Percentiles rank a stretch among this genome's conserved stretches.
These are phyloP conservation scores for Anas flavirostris DNA, from an alignment of 2,797 vertebrate genomes.

Conservation along the genomic window DNA sequence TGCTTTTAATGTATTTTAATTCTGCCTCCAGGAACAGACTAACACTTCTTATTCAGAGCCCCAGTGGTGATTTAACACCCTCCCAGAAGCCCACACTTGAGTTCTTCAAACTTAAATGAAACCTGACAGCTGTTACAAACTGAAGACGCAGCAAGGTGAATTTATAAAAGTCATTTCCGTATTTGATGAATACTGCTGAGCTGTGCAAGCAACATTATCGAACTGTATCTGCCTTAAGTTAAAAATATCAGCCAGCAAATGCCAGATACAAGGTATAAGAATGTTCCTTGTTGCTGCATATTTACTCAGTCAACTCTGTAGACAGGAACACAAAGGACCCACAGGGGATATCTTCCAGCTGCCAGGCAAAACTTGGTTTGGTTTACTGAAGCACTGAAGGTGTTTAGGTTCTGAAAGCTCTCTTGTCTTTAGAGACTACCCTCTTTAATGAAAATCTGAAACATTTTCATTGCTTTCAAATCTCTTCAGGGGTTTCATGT, in stretches of 20 bases:
- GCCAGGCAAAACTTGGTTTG: neutral
- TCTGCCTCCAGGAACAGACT: neutral
- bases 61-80: neutral
- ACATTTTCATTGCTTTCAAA: neutral
- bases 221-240: slow-evolving; percentile 12
- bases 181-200: slow-evolving; percentile 32
- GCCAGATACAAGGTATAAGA: neutral
- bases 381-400: neutral
- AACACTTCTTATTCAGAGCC: neutral
- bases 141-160: slow-evolving; percentile 10
- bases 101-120: neutral
- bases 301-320: slow-evolving; percentile 24
- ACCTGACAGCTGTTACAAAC: neutral
- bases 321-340: slow-evolving; percentile 31
- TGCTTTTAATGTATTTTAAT: neutral
- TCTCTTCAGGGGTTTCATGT: neutral
- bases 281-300: slow-evolving; percentile 16
- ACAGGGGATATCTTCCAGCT: slow-evolving; percentile 45
- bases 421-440: neutral
- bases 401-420: neutral
- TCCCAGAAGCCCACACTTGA: neutral
- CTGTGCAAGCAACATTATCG: neutral
- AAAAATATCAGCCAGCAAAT: slow-evolving; percentile 35
- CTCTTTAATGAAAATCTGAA: neutral
- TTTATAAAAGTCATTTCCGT: slow-evolving; percentile 35